These are phyloP conservation scores for Anguilla megastoma DNA, from an alignment of 2,797 vertebrate genomes.

Conservation along the genomic window DNA sequence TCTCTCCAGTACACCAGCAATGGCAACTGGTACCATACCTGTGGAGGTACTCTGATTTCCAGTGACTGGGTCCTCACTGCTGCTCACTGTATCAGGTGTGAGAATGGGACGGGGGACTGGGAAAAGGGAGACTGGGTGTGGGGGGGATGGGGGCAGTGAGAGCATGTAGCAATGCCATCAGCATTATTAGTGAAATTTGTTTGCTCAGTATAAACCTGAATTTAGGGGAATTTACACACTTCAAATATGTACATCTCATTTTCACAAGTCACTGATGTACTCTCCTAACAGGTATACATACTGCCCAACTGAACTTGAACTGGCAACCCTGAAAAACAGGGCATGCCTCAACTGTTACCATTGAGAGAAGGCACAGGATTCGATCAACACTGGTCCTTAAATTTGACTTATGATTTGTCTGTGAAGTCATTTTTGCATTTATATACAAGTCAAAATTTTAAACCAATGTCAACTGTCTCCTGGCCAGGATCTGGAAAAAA, in stretches of 20 bases:
- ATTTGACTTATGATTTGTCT: neutral
- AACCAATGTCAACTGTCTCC: neutral
- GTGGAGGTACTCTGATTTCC: conserved; percentile 80
- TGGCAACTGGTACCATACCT: conserved; percentile 78
- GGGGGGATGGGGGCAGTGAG: neutral
- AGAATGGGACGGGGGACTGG: neutral
- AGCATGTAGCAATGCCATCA: neutral
- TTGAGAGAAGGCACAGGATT: neutral
- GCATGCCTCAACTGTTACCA: neutral
- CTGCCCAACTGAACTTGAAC: neutral
- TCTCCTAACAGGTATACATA: neutral
- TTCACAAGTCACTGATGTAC: neutral
- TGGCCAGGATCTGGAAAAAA: neutral
- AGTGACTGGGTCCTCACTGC: conserved; percentile 83
- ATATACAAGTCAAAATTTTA: neutral
- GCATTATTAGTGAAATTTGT: neutral
- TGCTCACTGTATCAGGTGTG: conserved; percentile 76
- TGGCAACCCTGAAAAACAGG: neutral
- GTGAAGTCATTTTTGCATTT: neutral
- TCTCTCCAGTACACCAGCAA: conserved; percentile 76
- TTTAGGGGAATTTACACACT: neutral
- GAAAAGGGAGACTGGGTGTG: neutral
- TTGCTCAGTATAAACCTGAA: neutral
- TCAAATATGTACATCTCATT: neutral
- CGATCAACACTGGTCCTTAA: neutral